Evolutionary conservation across 64 coral and sea anemone species (phyloP), one percentile per base, ranked within the genome.

Genomic region (Hydrozoanthus tunicans): DNA sequence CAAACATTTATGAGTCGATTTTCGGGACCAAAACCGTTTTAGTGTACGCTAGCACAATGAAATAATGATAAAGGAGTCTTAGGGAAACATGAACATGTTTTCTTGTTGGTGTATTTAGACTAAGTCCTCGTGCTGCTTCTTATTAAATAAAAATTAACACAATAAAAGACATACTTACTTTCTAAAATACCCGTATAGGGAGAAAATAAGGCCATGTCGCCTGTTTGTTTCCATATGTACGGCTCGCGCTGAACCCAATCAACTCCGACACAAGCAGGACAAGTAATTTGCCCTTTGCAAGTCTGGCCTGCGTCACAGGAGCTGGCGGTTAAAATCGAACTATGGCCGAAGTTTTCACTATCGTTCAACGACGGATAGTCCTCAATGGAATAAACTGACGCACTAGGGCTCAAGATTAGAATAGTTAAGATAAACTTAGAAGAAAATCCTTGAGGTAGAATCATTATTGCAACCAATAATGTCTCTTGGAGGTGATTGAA

Each of bases 101-200:
- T 83, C 13, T 83, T 14, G 6, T 51, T 8, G 26, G 24, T 88
- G 26, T 86, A 73, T 73, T 43, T 88, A 74, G 70, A 25, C 56
- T 54, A 88, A 73, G 70, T 32, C 25, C 23, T 73, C 10, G 67
- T 58, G 84, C 53, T 24, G 67, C 25, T 86, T 53, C 69, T 12
- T 17, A 88, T 74, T 88, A 88, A 88, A 88, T 74, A 88, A 73
- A 7, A 88, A 74, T 88, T 88, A 88, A 69, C 56, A 69, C 53
- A 85, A 15, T 88, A 75, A 88, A 82, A 61, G 24, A 74, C 11
- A 56, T 88, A 88, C 84, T 88, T 88, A 88, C 84, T 74, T n/a
- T 54, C 32, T 58, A 88, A 73, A 70, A 88, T 88, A 17, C 84
- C 84, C 4, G 4, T 88, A 15, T 73, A 27, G 6, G 84, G 84